Conservation (phyloP, 2,113 vertebrate genomes). For the Pangasianodon hypophthalmus region DNA sequence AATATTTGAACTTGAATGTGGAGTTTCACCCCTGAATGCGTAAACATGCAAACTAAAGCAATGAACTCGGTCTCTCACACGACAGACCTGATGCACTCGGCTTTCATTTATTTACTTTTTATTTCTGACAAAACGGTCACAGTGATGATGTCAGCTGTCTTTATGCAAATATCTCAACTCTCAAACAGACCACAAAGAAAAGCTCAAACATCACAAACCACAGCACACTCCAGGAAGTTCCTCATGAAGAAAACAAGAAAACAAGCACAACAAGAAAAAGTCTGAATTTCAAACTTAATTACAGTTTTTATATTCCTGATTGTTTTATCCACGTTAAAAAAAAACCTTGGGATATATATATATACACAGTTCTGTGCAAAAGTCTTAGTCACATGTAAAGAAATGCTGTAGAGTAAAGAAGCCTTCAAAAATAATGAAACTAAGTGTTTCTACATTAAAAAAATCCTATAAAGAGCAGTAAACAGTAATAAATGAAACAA, state of each 20-base stretch:
- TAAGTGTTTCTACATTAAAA: too few species aligned
- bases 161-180: not conserved
- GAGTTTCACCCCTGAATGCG: not conserved
- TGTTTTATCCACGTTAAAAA: not conserved
- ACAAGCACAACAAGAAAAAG: not conserved
- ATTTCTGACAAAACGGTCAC: not conserved
- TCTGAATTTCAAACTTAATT: not conserved
- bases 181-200: too few species aligned
- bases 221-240: slow-evolving; percentile 30
- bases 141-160: not conserved
- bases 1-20: not conserved
- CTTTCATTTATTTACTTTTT: not conserved
- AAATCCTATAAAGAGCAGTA: too few species aligned
- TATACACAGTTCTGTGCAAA: not conserved
- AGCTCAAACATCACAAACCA: not conserved
- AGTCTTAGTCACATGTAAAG: too few species aligned
- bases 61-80: not conserved
- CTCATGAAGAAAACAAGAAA: not conserved
- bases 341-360: not conserved
- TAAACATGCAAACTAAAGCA: not conserved
- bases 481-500: too few species aligned
- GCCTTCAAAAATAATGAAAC: too few species aligned
- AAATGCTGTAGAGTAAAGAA: too few species aligned
- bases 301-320: too few species aligned
- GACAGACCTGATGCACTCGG: not conserved